These are phyloP conservation scores for Synaphobranchus kaupii DNA, from an alignment of 2,797 vertebrate genomes.

Conservation along the genomic window DNA sequence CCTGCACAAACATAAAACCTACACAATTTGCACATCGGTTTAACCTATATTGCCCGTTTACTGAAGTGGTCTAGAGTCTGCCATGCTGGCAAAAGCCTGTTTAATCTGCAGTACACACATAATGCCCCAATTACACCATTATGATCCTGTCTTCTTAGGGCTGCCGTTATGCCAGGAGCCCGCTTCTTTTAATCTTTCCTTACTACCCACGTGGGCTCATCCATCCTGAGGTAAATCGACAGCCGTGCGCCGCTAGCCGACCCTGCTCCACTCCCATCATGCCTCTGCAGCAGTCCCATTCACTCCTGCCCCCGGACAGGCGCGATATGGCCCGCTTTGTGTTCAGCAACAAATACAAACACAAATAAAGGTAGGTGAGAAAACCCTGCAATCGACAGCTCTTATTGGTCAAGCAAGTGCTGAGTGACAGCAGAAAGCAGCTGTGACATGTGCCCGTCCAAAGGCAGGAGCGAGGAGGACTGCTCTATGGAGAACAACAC, in stretches of 20 bases:
- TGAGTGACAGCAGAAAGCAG: not conserved
- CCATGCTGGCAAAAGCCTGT: conserved; percentile 48
- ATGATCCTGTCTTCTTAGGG: conserved; percentile 55
- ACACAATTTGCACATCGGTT: not conserved
- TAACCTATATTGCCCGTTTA: not conserved
- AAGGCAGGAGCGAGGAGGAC: not conserved
- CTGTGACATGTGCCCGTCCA: not conserved
- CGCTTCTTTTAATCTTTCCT: conserved; percentile 54
- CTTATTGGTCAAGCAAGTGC: not conserved
- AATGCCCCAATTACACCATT: conserved; percentile 57
- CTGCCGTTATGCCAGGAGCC: conserved; percentile 48
- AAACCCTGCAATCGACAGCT: not conserved
- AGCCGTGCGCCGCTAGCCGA: conserved; percentile 24
- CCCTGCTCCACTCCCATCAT: not conserved
- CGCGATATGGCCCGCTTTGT: too few relatives aligned
- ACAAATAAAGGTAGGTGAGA: too few relatives aligned
- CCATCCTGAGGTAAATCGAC: conserved; percentile 38
- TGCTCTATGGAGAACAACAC: not conserved
- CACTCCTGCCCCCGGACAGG: too few relatives aligned
- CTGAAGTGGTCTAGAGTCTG: conserved; percentile 2
- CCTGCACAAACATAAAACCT: not conserved
- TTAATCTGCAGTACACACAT: conserved; percentile 36
- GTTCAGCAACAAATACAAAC: too few relatives aligned
- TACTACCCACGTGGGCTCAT: conserved; percentile 45
- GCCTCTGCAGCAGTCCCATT: too few relatives aligned